phyloP scores from a whole-genome alignment of 2,113 vertebrate species.

The Sylvicapra grimmia region DNA sequence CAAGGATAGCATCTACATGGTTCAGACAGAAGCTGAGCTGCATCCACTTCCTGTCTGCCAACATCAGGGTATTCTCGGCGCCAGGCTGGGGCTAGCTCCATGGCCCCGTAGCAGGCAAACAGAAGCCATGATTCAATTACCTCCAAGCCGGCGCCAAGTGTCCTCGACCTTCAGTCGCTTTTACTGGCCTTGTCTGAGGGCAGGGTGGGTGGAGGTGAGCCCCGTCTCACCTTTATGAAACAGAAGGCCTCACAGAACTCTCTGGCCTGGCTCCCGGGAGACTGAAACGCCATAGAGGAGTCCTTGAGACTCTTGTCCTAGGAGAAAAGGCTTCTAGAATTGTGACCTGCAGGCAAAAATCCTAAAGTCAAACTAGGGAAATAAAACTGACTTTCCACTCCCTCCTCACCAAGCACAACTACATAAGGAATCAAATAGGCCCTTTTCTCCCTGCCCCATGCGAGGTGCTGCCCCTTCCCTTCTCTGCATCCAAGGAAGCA shows the following conservation, averaged over 20 bases:
- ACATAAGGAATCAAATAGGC: not conserved
- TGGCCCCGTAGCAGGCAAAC: not conserved
- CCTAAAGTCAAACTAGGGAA: not conserved
- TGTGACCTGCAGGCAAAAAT: not conserved
- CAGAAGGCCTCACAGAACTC: not conserved
- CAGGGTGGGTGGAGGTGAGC: not conserved
- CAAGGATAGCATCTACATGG: not conserved
- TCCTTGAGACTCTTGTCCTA: not conserved
- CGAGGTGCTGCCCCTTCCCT: not conserved
- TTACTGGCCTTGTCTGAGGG: not conserved
- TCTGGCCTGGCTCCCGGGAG: not conserved
- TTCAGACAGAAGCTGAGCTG: not conserved
- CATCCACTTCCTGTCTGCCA: not conserved
- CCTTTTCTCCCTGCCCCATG: fast-evolving
- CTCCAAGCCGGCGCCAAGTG: not conserved
- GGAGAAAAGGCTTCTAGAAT: not conserved
- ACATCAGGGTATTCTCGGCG: not conserved
- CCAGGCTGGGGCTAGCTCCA: not conserved
- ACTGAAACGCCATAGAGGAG: not conserved
- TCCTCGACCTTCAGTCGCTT: not conserved
- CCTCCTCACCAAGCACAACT: not conserved
- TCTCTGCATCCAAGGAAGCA: not conserved
- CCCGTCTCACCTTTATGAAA: not conserved
- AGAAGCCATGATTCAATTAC: not conserved
- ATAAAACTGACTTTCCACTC: not conserved